Percentiles rank a stretch among this genome's conserved stretches.
Evolutionary conservation across 2,797 vertebrate genomes (phyloP).

Genomic region (Sebastes iracundus): DNA sequence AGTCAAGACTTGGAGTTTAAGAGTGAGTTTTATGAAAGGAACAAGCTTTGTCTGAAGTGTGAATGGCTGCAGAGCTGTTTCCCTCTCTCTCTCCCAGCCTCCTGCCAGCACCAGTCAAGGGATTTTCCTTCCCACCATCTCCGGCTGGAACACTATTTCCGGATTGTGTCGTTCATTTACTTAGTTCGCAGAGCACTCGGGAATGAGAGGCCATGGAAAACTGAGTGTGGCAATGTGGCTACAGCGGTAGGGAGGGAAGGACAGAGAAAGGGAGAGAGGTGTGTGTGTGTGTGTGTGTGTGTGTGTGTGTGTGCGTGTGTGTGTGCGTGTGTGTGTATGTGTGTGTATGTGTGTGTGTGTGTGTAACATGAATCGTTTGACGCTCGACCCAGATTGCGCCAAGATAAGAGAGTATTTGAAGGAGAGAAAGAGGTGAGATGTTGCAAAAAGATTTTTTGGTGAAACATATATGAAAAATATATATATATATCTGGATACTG

Average conservation of each 20-base stretch:
- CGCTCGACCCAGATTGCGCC: conserved; percentile 17
- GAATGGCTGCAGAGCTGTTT: conserved; percentile 49
- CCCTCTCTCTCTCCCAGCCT: conserved; percentile 50
- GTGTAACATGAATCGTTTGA: conserved; percentile 14
- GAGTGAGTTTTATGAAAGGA: conserved; percentile 25
- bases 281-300: conserved; percentile 20
- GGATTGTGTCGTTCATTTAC: conserved; percentile 79
- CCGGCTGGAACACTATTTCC: conserved; percentile 77
- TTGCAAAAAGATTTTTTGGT: rapidly evolving
- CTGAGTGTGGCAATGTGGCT: conserved; percentile 74
- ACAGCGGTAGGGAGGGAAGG: conserved; percentile 49
- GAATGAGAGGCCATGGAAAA: conserved; percentile 82
- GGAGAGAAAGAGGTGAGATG: not conserved
- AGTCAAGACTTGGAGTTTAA: conserved; percentile 15
- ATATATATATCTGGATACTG: not conserved
- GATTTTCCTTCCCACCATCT: conserved; percentile 80
- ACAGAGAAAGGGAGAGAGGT: conserved; percentile 42
- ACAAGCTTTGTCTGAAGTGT: conserved; percentile 39
- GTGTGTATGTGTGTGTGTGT: not conserved
- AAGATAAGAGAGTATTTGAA: not conserved
- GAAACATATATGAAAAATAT: not conserved
- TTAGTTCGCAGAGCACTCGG: conserved; percentile 68
- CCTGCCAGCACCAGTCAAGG: conserved; percentile 66
- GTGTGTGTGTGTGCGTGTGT: not conserved
- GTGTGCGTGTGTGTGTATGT: conserved; percentile 9